Conservation (phyloP, 2,797 vertebrate genomes). For the Avahi laniger region DNA sequence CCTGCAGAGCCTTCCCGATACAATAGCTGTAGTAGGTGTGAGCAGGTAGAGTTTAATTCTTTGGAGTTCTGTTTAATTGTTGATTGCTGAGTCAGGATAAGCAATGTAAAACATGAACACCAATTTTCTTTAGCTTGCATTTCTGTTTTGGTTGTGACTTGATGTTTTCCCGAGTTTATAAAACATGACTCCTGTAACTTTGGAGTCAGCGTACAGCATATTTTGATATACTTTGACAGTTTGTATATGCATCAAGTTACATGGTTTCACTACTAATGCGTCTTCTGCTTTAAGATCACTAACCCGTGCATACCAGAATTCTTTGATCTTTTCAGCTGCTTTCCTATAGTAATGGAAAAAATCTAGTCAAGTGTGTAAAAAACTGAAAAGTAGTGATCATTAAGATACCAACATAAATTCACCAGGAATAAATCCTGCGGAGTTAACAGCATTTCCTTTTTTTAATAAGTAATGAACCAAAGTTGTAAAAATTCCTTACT, state of each 20-base stretch:
- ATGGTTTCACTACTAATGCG: neutral
- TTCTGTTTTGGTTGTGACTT: neutral
- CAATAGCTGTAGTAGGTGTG: neutral
- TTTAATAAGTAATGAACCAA: neutral
- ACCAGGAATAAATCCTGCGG: neutral
- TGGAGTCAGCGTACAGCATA: neutral
- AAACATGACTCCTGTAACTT: neutral
- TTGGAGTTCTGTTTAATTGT: neutral
- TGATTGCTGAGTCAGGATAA: neutral
- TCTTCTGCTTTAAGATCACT: neutral
- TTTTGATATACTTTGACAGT: neutral
- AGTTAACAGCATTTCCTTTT: neutral
- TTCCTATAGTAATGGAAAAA: neutral
- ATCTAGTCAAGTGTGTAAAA: neutral
- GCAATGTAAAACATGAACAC: neutral
- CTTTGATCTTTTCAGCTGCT: neutral
- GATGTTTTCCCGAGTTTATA: neutral
- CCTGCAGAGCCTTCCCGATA: neutral
- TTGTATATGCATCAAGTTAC: neutral
- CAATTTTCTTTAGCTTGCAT: neutral
- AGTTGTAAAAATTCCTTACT: neutral
- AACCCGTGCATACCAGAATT: neutral
- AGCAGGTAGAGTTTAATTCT: neutral
- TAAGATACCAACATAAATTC: neutral
- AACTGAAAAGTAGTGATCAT: neutral